Base-by-base conservation (phyloP, 2,113 vertebrate genomes). In the Prinia subflava region DNA sequence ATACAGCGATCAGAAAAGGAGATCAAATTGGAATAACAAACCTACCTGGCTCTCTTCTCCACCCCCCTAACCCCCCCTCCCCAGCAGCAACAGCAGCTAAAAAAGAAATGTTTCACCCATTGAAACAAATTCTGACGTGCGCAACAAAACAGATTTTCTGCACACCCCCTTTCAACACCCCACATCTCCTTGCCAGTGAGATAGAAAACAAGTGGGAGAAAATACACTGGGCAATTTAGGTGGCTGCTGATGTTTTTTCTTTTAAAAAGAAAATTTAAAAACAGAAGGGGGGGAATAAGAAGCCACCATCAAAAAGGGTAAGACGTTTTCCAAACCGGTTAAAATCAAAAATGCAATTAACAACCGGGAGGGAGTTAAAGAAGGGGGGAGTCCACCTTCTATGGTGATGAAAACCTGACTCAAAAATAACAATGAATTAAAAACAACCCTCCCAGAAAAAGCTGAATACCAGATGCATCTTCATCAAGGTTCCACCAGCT, bases 31-130 rank as follows among this genome's bases (percentile, higher is more conserved):
- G 74, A 92, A 60, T 53, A 59, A 73, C 57, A 92, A 89, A 91
- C 94, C 97, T 96, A 97, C 95, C 97, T 96, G 96, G 68, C 69
- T 96, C 91, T 78, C 75, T 65, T 59, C 93, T 77, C 71, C 65
- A 42, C 35, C 53, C 93, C 81, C 62, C 65, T 68, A 47, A 17
- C 23, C 77, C n/a, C 57, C 57, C 59, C 41, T 39, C 25, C 24
- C 50, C n/a, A 56, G 47, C 93, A 83, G 55, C 39, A 77, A 73
- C 69, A 86, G 44, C 76, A 74, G 50, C 23, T 56, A 85, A 30
- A 92, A 87, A 85, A 82, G 11, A 95, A 90, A 77, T 73, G 79
- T 97, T 90, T 94, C 82, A 59, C 59, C 57, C 76, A 68, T 89
- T 82, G 78, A 80, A 91, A 94, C 86, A 88, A 83, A 87, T 94